phyloP scores from a whole-genome alignment of 2,888 invertebrate species.

The Malacosoma neustria region DNA sequence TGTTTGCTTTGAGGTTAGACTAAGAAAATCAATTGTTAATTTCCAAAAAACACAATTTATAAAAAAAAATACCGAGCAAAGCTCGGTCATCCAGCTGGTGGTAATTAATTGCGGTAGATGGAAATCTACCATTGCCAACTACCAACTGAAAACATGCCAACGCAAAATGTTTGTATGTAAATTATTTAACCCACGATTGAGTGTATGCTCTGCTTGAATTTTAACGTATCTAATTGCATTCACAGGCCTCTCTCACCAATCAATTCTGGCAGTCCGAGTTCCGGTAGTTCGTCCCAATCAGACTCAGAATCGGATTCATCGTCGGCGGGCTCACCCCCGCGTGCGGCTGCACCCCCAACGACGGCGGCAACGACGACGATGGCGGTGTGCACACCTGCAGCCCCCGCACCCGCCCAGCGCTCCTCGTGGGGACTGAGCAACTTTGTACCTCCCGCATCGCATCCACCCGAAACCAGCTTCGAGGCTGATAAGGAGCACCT shows the following conservation, averaged over 20 bases:
- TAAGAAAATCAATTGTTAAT: no score
- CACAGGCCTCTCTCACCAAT: constrained; percentile 62
- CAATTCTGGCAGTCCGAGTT: constrained; percentile 58
- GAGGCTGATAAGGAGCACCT: constrained; percentile 68
- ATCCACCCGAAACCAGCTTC: constrained; percentile 53
- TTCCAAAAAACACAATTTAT: no score
- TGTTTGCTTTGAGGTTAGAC: no score
- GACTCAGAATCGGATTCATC: constrained; percentile 63
- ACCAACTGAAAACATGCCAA: no score
- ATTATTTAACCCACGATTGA: no score
- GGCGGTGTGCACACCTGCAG: constrained; percentile 25
- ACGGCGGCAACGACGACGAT: constrained; percentile 27
- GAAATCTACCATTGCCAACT: no score
- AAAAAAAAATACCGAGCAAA: no score
- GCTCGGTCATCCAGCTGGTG: no score
- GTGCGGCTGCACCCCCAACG: constrained; percentile 65
- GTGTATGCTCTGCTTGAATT: no score
- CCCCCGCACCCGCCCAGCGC: constrained; percentile 46
- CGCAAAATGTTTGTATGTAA: no score
- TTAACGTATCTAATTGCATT: no score
- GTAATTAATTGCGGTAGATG: no score
- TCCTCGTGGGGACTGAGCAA: constrained; percentile 65
- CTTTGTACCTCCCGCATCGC: constrained; percentile 52
- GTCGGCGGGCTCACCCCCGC: constrained; percentile 77
- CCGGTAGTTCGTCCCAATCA: constrained; percentile 56